Base-by-base conservation (phyloP, 2,888 invertebrate species). In the Pammene fasciana region DNA sequence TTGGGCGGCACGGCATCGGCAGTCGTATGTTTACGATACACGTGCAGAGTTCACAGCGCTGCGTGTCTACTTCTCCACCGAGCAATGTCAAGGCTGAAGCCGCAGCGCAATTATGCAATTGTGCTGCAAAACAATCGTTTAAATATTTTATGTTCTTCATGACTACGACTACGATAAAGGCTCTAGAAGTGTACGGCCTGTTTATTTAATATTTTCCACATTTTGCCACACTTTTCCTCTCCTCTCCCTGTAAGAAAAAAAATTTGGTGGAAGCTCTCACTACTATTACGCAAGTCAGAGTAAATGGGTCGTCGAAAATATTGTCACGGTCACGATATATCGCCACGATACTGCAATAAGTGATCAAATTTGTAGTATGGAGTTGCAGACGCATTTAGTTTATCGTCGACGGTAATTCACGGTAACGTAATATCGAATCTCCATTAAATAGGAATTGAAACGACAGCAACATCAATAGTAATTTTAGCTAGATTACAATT, bases 31-130 rank as follows among this genome's bases (percentile, higher is more conserved):
- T 90, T 85, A 88, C 83, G 84, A 86, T 89, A 84, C 90, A 90
- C 89, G 92, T 90, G 89, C 81, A 74, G 79, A 78, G 88, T 86
- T 86, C 86, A 87, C 79, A 85, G 84, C 85, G 84, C 46, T 60
- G 65, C 65, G 59, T 65, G 65, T 55, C 50, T 68, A 54, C 46
- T 70, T 62, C 46, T 68, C 62, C 41, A 62, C 46, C 83, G 88
- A 83, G 82, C 92, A 92, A 90, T 91, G 92, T 91, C 92, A 92
- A 92, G 92, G 92, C 87, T 77, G 79, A 75, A 78, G 82, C 80
- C 79, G 79, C 77, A 70, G 72, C 78, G 78, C 77, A 76, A 77
- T 90, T 89, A 90, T 88, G 86, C 85, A 90, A 90, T 78, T 76
- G 80, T 80, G 86, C 87, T 89, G 86, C 88, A 86, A 86, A 87